phyloP scores from a whole-genome alignment of 1,140 invertebrate species.

The Drosophila teissieri region DNA sequence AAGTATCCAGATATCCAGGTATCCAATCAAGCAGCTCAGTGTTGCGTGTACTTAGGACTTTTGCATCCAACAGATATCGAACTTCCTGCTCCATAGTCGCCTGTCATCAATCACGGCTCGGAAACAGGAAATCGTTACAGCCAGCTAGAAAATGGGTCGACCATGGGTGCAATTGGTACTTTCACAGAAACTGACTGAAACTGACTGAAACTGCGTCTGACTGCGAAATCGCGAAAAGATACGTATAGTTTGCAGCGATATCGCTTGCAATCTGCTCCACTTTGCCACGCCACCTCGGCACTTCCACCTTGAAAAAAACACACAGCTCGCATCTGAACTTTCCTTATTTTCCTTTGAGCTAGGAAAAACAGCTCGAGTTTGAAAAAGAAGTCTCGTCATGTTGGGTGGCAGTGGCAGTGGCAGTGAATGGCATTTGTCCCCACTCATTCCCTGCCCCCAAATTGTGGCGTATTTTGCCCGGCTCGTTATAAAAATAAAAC shows the following conservation, averaged over 20 bases:
- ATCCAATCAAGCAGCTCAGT: conserved; percentile 26
- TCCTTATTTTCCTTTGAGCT: no score
- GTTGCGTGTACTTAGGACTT: conserved; percentile 21
- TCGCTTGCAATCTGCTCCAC: conserved; percentile 7
- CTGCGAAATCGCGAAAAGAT: conserved; percentile 5
- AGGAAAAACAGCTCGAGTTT: conserved; percentile 1
- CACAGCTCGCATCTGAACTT: no score
- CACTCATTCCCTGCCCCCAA: not conserved
- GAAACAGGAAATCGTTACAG: conserved; percentile 35
- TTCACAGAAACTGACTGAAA: no score
- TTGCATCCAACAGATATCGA: conserved; percentile 1
- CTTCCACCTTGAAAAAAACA: no score
- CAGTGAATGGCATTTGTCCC: not conserved
- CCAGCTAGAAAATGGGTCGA: not conserved
- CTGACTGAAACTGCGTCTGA: no score
- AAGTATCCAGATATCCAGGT: not conserved
- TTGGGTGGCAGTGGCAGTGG: not conserved
- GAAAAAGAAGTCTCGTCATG: conserved; percentile 18
- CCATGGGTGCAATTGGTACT: no score
- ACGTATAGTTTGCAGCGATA: conserved; percentile 11
- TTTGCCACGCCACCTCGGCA: no score
- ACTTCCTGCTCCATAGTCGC: not conserved
- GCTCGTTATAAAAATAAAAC: conserved; percentile 41
- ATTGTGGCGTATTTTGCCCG: conserved; percentile 18
- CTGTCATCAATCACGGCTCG: conserved; percentile 38